Percentiles rank a stretch among this genome's conserved stretches.
phyloP scores from a whole-genome alignment of 2,113 vertebrate species.

The Pterophyllum scalare region DNA sequence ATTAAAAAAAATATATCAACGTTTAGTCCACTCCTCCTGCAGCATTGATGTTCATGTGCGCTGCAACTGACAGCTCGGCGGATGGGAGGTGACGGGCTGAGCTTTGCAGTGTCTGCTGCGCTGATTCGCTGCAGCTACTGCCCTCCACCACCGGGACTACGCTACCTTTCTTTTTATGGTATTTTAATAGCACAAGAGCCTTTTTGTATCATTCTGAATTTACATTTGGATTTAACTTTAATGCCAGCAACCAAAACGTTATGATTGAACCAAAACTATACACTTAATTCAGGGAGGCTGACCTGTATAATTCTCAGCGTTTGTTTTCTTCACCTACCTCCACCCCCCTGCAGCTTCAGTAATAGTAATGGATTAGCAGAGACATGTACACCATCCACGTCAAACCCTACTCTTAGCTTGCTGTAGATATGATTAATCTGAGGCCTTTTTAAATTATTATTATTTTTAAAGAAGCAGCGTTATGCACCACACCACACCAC shows the following conservation, averaged over 20 bases:
- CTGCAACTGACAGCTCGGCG: conserved; percentile 72
- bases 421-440: conserved; percentile 43
- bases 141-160: conserved; percentile 34
- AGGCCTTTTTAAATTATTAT: not conserved
- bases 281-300: not conserved
- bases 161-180: not conserved
- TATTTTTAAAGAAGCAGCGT: conserved; percentile 3
- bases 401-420: conserved; percentile 13
- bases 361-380: conserved; percentile 32
- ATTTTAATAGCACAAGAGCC: not conserved
- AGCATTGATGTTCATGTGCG: conserved; percentile 58
- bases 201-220: not conserved
- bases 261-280: not conserved
- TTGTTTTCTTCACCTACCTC: not conserved
- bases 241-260: not conserved
- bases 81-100: conserved; percentile 68
- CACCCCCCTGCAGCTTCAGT: not conserved
- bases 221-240: not conserved
- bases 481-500: conserved; percentile 29
- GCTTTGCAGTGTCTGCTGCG: conserved; percentile 54
- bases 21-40: conserved; percentile 34
- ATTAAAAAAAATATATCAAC: not conserved
- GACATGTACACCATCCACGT: conserved; percentile 1
- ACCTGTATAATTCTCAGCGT: not conserved
- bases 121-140: conserved; percentile 63